phyloP scores from a whole-genome alignment of 2,113 vertebrate species.

The Pachycephala philippinensis region DNA sequence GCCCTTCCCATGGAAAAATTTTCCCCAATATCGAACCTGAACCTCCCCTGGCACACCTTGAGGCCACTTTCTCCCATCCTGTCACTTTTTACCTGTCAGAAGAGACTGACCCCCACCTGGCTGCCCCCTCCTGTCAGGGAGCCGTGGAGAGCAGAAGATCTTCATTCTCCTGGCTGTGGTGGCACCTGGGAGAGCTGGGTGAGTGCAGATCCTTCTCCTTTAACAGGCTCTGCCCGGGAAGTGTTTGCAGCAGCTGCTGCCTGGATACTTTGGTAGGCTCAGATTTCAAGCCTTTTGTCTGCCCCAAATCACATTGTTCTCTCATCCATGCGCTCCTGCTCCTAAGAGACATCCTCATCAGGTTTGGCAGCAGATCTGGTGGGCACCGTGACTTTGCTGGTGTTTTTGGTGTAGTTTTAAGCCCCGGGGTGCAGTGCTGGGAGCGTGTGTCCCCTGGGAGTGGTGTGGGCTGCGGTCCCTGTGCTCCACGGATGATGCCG shows the following conservation, averaged over 20 bases:
- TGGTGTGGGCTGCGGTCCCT: accelerated
- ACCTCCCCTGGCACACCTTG: neutral
- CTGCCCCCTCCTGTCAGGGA: neutral
- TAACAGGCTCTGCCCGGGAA: neutral
- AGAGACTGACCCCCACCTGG: neutral
- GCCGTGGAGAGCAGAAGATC: neutral
- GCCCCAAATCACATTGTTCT: neutral
- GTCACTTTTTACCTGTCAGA: too few relatives aligned
- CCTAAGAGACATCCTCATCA: accelerated
- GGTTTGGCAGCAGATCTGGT: neutral
- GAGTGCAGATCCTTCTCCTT: neutral
- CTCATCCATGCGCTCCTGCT: neutral
- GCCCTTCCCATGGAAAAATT: neutral
- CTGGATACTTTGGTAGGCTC: neutral
- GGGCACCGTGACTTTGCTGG: accelerated
- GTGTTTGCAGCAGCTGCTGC: neutral
- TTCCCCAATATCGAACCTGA: too few relatives aligned
- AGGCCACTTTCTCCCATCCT: accelerated
- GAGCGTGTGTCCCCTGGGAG: accelerated
- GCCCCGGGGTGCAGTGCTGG: accelerated
- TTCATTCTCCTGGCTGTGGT: neutral
- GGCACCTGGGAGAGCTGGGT: neutral
- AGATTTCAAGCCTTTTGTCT: neutral
- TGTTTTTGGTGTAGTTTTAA: neutral
- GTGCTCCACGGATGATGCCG: accelerated